phyloP scores from a whole-genome alignment of 37 sponge, comb jelly and placozoan species.

The Halisarca cf. caerulea region DNA sequence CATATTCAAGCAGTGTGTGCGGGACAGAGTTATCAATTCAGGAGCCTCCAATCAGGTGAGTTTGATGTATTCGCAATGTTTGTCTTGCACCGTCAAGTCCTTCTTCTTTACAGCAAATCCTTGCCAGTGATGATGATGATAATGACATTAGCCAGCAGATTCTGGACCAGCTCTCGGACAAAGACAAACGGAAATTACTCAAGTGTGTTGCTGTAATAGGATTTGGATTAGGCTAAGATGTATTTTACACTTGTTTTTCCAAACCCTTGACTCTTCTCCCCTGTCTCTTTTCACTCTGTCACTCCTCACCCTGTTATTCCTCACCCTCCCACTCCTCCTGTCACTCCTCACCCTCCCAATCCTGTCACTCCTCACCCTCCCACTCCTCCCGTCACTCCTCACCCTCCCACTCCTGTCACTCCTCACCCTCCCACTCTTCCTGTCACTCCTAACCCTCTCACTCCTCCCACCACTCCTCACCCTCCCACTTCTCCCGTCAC shows the following conservation, averaged over 20 bases:
- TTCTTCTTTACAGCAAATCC: neutral
- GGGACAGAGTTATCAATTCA: constrained; percentile 50
- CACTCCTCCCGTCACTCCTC: no score
- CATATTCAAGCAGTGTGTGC: constrained; percentile 71
- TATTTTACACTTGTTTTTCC: neutral
- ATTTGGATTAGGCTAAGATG: neutral
- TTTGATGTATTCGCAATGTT: neutral
- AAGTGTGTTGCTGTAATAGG: neutral
- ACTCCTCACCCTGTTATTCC: no score
- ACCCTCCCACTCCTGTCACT: no score
- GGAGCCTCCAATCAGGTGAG: constrained; percentile 62
- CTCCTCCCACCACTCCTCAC: no score
- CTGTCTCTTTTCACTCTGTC: no score
- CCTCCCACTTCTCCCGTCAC: no score
- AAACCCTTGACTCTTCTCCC: no score
- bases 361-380: no score
- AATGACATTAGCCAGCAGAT: neutral
- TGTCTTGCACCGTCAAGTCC: neutral
- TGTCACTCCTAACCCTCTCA: no score
- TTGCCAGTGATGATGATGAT: constrained; percentile 18
- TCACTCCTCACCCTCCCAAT: no score
- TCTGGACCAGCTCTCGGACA: constrained; percentile 11
- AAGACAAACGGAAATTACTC: neutral
- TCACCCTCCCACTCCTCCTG: no score
- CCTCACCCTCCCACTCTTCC: no score